These are phyloP conservation scores for Tenualosa thibaudeaui DNA, from an alignment of 2,797 vertebrate genomes.

Conservation along the genomic window DNA sequence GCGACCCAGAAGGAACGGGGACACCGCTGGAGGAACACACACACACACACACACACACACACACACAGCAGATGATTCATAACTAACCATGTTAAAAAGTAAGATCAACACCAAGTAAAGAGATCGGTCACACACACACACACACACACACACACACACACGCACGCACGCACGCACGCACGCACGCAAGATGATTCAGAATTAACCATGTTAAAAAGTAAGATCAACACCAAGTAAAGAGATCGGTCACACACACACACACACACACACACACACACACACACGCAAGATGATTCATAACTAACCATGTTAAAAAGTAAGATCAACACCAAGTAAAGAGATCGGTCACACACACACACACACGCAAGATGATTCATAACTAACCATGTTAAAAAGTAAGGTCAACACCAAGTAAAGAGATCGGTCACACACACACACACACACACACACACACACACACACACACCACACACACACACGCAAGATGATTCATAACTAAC, in stretches of 20 bases:
- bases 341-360: too few relatives aligned
- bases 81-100: too few relatives aligned
- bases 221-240: too few relatives aligned
- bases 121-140: background rate
- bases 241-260: background rate
- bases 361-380: too few relatives aligned
- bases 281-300: too few relatives aligned
- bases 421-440: background rate
- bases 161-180: background rate
- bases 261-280: background rate
- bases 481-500: too few relatives aligned
- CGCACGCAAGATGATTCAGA: background rate
- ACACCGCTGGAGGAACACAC: conserved; percentile 69
- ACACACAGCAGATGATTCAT: background rate
- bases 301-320: too few relatives aligned
- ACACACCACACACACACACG: background rate
- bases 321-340: too few relatives aligned
- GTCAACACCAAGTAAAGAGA: too few relatives aligned
- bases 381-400: too few relatives aligned
- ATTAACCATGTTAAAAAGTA: too few relatives aligned
- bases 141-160: background rate
- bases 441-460: background rate
- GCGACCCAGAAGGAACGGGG: conserved; percentile 93
- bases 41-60: conserved; percentile 73
- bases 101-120: too few relatives aligned